A percentile compares a stretch with the other conserved stretches of the same genome.
Conservation (phyloP, 2,797 vertebrate species). For the Pseudochirops cupreus region DNA sequence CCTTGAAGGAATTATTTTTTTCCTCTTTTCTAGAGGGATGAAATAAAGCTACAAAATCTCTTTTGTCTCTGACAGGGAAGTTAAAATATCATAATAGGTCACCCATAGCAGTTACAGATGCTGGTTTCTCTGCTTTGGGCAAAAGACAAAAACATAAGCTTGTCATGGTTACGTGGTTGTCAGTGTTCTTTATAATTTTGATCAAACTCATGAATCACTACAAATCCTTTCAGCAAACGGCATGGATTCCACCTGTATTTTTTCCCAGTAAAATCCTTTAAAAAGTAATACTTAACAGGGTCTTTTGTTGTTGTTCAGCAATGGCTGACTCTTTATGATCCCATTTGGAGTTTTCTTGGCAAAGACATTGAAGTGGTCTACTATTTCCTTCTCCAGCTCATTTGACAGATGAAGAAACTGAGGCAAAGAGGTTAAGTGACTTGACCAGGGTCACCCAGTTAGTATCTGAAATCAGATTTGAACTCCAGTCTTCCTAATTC, state of each 20-base stretch:
- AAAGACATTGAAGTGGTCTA: neutral
- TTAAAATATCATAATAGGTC: constrained; percentile 15
- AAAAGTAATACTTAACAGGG: neutral
- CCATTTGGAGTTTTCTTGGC: neutral
- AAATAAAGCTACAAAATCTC: neutral
- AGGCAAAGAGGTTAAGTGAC: neutral
- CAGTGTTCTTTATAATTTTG: constrained; percentile 7
- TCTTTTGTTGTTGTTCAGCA: neutral
- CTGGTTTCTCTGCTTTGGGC: neutral
- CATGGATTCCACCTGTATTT: neutral
- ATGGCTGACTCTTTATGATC: neutral
- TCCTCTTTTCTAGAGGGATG: neutral
- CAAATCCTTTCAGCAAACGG: rapidly evolving
- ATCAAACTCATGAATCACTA: neutral
- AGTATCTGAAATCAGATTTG: neutral
- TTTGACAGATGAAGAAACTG: neutral
- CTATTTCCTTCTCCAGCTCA: neutral
- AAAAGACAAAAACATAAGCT: neutral
- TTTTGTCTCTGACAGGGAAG: neutral
- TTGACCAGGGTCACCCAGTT: neutral
- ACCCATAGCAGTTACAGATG: neutral
- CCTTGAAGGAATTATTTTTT: neutral
- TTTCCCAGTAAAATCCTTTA: neutral
- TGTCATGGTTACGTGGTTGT: neutral
- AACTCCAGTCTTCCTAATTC: neutral